Evolutionary conservation across 2,888 invertebrate genomes (phyloP).

Genomic region (Bellardia pandia): DNA sequence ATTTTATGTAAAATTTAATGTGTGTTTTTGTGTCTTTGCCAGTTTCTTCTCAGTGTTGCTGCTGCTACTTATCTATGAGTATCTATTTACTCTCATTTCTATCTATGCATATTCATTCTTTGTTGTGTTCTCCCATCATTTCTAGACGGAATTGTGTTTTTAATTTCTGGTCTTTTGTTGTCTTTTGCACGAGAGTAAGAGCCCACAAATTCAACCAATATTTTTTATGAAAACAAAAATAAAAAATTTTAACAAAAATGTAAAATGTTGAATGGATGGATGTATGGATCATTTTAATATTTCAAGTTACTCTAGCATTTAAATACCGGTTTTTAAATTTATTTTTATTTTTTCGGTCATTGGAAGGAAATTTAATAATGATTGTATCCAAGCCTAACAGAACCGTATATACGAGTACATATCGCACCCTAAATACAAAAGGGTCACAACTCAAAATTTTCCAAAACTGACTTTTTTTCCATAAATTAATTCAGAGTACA

Average conservation of each 20-base stretch:
- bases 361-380: constrained; percentile 77
- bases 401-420: background rate
- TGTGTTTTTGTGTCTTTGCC: constrained; percentile 52
- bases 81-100: constrained; percentile 35
- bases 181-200: background rate
- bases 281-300: constrained; percentile 16
- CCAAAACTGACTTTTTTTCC: no score
- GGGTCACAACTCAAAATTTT: no score
- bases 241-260: background rate
- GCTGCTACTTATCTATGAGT: background rate
- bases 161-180: constrained; percentile 22
- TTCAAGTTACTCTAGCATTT: constrained; percentile 60
- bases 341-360: constrained; percentile 78
- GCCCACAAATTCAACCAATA: background rate
- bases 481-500: no score
- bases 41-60: background rate
- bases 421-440: no score
- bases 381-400: background rate
- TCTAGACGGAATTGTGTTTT: constrained; percentile 7
- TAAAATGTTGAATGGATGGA: constrained; percentile 34
- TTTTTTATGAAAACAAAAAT: no score
- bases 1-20: constrained; percentile 38
- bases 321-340: constrained; percentile 64
- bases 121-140: constrained; percentile 33
- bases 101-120: constrained; percentile 31